Percentiles rank a stretch among this genome's conserved stretches.
These are phyloP conservation scores for Pimpla rufipes DNA, from an alignment of 2,888 invertebrate genomes.

Conservation along the genomic window DNA sequence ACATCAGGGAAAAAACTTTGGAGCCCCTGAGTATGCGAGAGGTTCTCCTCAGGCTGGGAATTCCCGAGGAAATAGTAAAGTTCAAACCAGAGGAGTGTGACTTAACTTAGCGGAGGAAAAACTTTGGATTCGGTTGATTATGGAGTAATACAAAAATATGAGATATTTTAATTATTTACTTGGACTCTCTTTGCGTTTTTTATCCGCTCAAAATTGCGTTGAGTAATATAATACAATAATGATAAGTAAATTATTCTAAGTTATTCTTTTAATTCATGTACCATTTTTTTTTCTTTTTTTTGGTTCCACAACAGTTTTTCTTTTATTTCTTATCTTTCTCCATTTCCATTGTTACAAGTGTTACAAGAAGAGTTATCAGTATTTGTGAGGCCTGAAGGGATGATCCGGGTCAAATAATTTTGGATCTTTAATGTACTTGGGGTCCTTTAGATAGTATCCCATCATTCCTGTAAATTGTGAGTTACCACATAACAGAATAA, in stretches of 20 bases:
- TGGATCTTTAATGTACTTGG: constrained; percentile 94
- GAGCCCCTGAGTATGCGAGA: constrained; percentile 86
- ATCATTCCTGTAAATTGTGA: constrained; percentile 88
- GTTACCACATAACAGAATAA: not conserved
- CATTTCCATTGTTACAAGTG: constrained; percentile 69
- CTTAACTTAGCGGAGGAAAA: constrained; percentile 67
- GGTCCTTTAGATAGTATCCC: constrained; percentile 93
- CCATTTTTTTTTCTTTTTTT: too few relatives aligned
- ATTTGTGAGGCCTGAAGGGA: constrained; percentile 93
- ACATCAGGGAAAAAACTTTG: constrained; percentile 85
- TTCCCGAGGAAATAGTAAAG: constrained; percentile 86
- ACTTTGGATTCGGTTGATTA: not conserved
- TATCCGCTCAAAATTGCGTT: too few relatives aligned
- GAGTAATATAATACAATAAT: too few relatives aligned
- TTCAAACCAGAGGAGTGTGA: constrained; percentile 86
- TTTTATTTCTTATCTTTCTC: constrained; percentile 57
- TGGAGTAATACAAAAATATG: not conserved
- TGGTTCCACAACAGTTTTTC: constrained; percentile 39
- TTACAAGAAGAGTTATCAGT: constrained; percentile 83
- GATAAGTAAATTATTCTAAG: too few relatives aligned
- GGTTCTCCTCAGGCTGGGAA: constrained; percentile 86
- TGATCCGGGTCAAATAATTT: constrained; percentile 95
- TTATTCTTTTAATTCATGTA: too few relatives aligned
- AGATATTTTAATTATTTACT: not conserved
- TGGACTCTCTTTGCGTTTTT: too few relatives aligned